Evolutionary conservation across 2,888 invertebrate genomes (phyloP).

Genomic region (Stenodera caucasica): DNA sequence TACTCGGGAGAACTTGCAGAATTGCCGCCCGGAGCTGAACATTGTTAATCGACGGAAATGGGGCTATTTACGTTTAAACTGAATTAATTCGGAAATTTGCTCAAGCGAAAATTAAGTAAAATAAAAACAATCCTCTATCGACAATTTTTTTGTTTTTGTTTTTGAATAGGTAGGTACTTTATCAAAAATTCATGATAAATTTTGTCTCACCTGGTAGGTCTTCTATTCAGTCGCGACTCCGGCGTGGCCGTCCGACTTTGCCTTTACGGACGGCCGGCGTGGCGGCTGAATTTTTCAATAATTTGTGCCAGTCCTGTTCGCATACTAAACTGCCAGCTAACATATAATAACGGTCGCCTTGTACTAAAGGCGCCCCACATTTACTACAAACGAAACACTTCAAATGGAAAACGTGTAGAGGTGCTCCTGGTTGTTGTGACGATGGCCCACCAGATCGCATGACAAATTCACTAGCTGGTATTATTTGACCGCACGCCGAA

Average conservation of each 20-base stretch:
- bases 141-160: no score
- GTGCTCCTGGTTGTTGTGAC: slow-evolving; percentile 61
- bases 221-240: slow-evolving; percentile 82
- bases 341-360: slow-evolving; percentile 92
- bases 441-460: slow-evolving; percentile 75
- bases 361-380: slow-evolving; percentile 84
- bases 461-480: slow-evolving; percentile 91
- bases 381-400: slow-evolving; percentile 96
- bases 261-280: slow-evolving; percentile 79
- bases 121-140: slow-evolving; percentile 33
- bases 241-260: slow-evolving; percentile 85
- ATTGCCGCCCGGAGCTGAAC: slow-evolving; percentile 44
- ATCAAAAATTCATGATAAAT: no score
- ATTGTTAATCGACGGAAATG: slow-evolving; percentile 50
- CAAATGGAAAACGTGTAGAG: slow-evolving; percentile 85
- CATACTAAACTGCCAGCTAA: slow-evolving; percentile 88
- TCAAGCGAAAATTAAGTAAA: slow-evolving; percentile 47
- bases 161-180: no score
- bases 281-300: slow-evolving; percentile 75
- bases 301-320: slow-evolving; percentile 95
- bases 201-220: slow-evolving; percentile 37
- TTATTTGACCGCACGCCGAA: slow-evolving; percentile 88
- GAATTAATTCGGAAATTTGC: slow-evolving; percentile 50
- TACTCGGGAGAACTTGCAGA: slow-evolving; percentile 45
- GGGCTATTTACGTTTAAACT: slow-evolving; percentile 50